Evolutionary conservation across 2,888 invertebrate genomes (phyloP).

Genomic region (Notodonta dromedarius): DNA sequence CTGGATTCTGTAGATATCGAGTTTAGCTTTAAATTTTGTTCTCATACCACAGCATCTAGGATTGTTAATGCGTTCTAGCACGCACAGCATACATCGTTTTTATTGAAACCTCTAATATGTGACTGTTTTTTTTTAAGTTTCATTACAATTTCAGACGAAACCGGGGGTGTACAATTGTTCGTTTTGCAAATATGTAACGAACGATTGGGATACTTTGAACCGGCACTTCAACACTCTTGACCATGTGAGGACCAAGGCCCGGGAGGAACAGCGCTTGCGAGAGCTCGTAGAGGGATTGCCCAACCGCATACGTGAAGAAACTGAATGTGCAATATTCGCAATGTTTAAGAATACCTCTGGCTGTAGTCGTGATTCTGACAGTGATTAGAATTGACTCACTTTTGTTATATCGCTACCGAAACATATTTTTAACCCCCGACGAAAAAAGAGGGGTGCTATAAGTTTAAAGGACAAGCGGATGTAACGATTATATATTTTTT

Average conservation of each 20-base stretch:
- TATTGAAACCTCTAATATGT: too few relatives aligned
- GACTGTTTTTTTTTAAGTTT: background rate
- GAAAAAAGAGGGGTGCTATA: too few relatives aligned
- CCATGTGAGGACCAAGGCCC: background rate
- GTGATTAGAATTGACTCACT: background rate
- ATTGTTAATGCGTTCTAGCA: too few relatives aligned
- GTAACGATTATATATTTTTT: too few relatives aligned
- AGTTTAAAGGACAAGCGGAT: too few relatives aligned
- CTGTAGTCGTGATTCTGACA: background rate
- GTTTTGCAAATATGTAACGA: background rate
- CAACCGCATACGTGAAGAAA: background rate
- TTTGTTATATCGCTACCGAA: too few relatives aligned
- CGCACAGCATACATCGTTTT: too few relatives aligned
- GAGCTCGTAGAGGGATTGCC: background rate
- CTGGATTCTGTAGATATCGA: too few relatives aligned
- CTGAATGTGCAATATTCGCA: background rate
- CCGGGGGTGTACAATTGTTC: slow-evolving; percentile 10
- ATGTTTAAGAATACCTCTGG: background rate
- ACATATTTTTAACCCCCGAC: too few relatives aligned
- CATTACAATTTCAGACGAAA: background rate
- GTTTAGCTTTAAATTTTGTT: too few relatives aligned
- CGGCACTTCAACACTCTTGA: background rate
- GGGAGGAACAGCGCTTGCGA: background rate
- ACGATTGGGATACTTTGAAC: background rate
- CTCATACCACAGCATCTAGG: too few relatives aligned